phyloP scores from a whole-genome alignment of 2,888 invertebrate species.

The Chalcosyrphus nemorum region DNA sequence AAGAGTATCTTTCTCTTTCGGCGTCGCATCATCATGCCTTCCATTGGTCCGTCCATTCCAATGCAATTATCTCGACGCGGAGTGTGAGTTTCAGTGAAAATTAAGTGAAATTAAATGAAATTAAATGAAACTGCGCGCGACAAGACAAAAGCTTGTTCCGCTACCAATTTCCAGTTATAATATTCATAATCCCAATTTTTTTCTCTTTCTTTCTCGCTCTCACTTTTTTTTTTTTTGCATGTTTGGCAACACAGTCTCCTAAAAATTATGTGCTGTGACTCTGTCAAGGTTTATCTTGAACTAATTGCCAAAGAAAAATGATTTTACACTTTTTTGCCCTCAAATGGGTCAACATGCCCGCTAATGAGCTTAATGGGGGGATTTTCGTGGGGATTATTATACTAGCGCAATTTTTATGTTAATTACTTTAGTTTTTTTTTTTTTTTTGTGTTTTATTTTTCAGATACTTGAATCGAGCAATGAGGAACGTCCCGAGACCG shows the following conservation, averaged over 20 bases:
- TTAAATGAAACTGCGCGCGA: slow-evolving; percentile 52
- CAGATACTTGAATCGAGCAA: slow-evolving; percentile 82
- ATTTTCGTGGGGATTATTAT: background rate
- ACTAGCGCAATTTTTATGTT: background rate
- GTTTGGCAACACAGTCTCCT: slow-evolving; percentile 29
- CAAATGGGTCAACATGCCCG: slow-evolving; percentile 2
- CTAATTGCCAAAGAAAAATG: slow-evolving; percentile 33
- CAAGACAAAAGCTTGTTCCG: slow-evolving; percentile 59
- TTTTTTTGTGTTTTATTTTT: background rate
- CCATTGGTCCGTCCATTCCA: slow-evolving; percentile 56
- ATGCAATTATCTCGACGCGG: slow-evolving; percentile 52
- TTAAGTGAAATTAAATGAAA: slow-evolving; percentile 57
- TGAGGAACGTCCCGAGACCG: slow-evolving; percentile 77
- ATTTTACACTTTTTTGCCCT: slow-evolving; percentile 26
- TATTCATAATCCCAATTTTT: slow-evolving; percentile 30
- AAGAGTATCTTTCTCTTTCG: slow-evolving; percentile 36
- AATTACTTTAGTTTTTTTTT: background rate
- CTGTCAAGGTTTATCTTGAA: slow-evolving; percentile 38
- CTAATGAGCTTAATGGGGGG: background rate
- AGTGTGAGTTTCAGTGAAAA: slow-evolving; percentile 56
- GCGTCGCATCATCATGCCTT: slow-evolving; percentile 7
- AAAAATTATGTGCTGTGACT: slow-evolving; percentile 13
- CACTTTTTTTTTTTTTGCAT: too few relatives aligned
- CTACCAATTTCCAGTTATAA: slow-evolving; percentile 29
- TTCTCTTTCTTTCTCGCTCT: too few relatives aligned